These are phyloP conservation scores for Branchellion lobata DNA, from an alignment of 2,888 invertebrate genomes.

Conservation along the genomic window DNA sequence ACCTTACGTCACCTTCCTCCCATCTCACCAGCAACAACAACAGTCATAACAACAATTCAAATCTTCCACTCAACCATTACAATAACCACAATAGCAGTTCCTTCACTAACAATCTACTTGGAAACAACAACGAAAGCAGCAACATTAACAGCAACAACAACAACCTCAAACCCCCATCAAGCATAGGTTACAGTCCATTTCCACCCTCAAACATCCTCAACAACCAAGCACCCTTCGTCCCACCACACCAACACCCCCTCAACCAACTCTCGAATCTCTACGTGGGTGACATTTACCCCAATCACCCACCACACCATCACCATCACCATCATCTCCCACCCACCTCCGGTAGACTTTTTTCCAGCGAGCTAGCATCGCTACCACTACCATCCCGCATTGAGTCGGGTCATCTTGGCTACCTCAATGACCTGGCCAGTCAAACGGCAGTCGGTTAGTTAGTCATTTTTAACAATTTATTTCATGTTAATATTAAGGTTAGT, in stretches of 20 bases:
- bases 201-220: conserved; percentile 17
- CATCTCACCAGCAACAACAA: neutral
- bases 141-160: conserved; percentile 21
- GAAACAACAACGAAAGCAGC: conserved; percentile 12
- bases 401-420: conserved; percentile 18
- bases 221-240: conserved; percentile 11
- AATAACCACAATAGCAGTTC: conserved; percentile 21
- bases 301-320: conserved; percentile 17
- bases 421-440: conserved; percentile 39
- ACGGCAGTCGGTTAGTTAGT: conserved; percentile 31
- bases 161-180: conserved; percentile 11
- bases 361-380: conserved; percentile 38
- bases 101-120: conserved; percentile 15
- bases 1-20: conserved; percentile 13
- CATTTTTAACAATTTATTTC: neutral
- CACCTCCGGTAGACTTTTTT: conserved; percentile 33
- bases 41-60: conserved; percentile 8
- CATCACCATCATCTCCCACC: conserved; percentile 32
- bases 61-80: neutral
- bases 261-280: conserved; percentile 39
- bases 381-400: conserved; percentile 42
- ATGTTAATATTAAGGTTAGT: neutral
- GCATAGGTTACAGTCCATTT: conserved; percentile 35
- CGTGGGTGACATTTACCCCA: conserved; percentile 38
- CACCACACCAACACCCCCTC: conserved; percentile 34